Evolutionary conservation across 1,140 invertebrate genomes (phyloP).

Genomic region (Vanessa tameamea): DNA sequence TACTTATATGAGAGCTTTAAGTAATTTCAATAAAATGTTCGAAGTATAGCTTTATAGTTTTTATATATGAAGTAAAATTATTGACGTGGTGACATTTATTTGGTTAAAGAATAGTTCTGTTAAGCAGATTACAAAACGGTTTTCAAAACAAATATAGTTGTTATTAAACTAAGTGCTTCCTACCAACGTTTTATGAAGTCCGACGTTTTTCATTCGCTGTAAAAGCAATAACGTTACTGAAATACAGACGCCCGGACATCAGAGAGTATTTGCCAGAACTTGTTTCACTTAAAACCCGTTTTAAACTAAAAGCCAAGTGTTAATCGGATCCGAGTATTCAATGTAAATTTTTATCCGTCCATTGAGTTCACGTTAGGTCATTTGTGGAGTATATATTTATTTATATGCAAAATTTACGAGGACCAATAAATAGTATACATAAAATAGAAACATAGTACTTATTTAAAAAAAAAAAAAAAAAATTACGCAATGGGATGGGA

Average conservation of each 20-base stretch:
- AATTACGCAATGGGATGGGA: no score
- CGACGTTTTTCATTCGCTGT: conserved; percentile 37
- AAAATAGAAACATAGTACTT: no score
- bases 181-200: conserved; percentile 31
- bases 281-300: conserved; percentile 32
- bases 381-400: not conserved
- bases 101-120: not conserved
- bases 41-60: no score
- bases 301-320: conserved; percentile 37
- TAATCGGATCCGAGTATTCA: conserved; percentile 31
- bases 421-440: not conserved
- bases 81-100: not conserved
- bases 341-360: conserved; percentile 23
- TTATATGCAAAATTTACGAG: not conserved
- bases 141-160: conserved; percentile 3
- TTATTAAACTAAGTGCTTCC: conserved; percentile 36
- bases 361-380: conserved; percentile 1
- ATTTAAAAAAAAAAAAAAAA: no score
- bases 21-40: no score
- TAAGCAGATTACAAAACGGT: conserved; percentile 3
- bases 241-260: conserved; percentile 35
- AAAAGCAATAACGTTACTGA: conserved; percentile 37
- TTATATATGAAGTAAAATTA: not conserved
- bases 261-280: conserved; percentile 32
- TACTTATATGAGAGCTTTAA: no score